A percentile compares a stretch with the other conserved stretches of the same genome.
Conservation (phyloP, 2,113 vertebrate genomes). For the Ictalurus punctatus region DNA sequence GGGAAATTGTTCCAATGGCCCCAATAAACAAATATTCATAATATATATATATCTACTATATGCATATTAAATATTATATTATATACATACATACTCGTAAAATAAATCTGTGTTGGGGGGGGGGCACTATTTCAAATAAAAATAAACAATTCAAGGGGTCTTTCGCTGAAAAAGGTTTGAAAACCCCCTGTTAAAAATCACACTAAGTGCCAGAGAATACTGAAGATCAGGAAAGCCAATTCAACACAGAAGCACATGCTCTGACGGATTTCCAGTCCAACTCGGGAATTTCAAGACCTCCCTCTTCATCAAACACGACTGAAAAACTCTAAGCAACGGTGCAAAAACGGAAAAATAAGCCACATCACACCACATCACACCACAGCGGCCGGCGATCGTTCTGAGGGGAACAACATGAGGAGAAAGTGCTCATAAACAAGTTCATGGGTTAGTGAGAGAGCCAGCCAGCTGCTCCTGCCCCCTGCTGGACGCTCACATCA, state of each 20-base stretch:
- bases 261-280: not conserved
- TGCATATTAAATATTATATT: too few relatives aligned
- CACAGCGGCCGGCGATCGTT: not conserved
- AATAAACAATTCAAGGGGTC: not conserved
- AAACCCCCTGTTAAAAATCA: conserved; percentile 14
- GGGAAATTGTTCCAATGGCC: not conserved
- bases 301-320: not conserved
- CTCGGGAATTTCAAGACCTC: not conserved
- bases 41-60: not conserved
- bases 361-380: not conserved
- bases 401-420: conserved; percentile 23
- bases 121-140: not conserved
- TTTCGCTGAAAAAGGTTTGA: not conserved
- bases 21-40: not conserved
- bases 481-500: conserved; percentile 35
- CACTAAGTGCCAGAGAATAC: not conserved
- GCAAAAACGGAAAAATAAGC: conserved; percentile 29
- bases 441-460: conserved; percentile 44
- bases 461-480: conserved; percentile 15
- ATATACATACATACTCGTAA: not conserved
- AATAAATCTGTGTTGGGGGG: not conserved
- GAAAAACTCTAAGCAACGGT: not conserved
- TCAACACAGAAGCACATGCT: not conserved
- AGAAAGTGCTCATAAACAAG: conserved; percentile 32
- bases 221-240: conserved; percentile 10